Conservation (phyloP, 1,140 invertebrate species). For the Drosophila watanabei region DNA sequence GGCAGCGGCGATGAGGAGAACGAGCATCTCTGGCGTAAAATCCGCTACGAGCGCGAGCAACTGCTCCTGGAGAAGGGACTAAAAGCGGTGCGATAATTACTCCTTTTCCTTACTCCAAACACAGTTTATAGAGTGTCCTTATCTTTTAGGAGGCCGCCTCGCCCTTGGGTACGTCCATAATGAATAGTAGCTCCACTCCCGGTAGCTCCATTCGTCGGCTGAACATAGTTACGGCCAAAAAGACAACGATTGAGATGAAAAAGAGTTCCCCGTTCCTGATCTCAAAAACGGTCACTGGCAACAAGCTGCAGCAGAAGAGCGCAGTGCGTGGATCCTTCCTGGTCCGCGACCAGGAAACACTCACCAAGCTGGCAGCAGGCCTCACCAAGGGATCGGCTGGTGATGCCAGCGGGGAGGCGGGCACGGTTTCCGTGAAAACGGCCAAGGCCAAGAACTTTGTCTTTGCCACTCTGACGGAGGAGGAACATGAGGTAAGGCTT, state of each 20-base stretch:
- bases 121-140: neutral
- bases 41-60: conserved; percentile 88
- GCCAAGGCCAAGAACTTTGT: conserved; percentile 81
- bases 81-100: conserved; percentile 61
- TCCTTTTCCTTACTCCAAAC: neutral
- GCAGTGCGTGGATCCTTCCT: conserved; percentile 89
- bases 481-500: conserved; percentile 74
- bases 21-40: conserved; percentile 89
- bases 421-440: conserved; percentile 65
- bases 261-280: conserved; percentile 82
- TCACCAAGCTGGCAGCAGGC: conserved; percentile 89
- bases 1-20: conserved; percentile 88
- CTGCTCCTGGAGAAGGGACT: conserved; percentile 86
- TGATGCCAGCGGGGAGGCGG: conserved; percentile 62
- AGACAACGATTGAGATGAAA: conserved; percentile 65
- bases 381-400: conserved; percentile 86
- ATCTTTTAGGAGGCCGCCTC: conserved; percentile 34
- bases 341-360: conserved; percentile 88
- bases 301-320: conserved; percentile 28
- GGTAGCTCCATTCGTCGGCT: conserved; percentile 48
- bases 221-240: conserved; percentile 62
- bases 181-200: conserved; percentile 43
- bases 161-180: conserved; percentile 44
- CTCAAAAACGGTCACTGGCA: conserved; percentile 62
- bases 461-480: conserved; percentile 77